Evolutionary conservation across 2,888 invertebrate species (phyloP).

Genomic region (Eustalomyia histrio): DNA sequence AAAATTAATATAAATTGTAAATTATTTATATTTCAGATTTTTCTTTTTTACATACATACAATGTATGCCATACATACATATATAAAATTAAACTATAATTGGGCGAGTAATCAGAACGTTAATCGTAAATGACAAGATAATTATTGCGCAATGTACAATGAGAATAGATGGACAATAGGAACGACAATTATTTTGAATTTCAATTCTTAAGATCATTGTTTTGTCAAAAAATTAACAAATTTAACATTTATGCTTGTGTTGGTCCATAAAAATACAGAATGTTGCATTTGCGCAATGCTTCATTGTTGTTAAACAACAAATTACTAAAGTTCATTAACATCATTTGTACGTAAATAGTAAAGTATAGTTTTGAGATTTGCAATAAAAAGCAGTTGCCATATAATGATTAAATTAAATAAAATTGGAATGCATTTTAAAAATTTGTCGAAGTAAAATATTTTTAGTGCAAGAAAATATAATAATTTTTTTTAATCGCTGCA

Average conservation of each 20-base stretch:
- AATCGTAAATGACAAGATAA: slow-evolving; percentile 47
- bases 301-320: not conserved
- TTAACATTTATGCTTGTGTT: slow-evolving; percentile 8
- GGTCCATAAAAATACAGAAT: slow-evolving; percentile 27
- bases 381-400: slow-evolving; percentile 17
- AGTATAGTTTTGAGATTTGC: not conserved
- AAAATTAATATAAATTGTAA: not conserved
- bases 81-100: not conserved
- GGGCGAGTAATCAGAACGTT: not conserved
- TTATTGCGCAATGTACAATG: slow-evolving; percentile 2
- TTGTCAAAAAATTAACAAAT: slow-evolving; percentile 20
- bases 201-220: slow-evolving; percentile 23
- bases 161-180: not conserved
- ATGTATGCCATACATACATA: not conserved
- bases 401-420: too few relatives aligned
- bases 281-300: slow-evolving; percentile 58
- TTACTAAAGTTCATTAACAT: slow-evolving; percentile 55
- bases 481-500: too few relatives aligned
- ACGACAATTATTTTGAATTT: not conserved
- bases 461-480: too few relatives aligned
- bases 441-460: too few relatives aligned
- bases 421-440: too few relatives aligned
- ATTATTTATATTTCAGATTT: not conserved
- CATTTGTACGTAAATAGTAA: slow-evolving; percentile 2
- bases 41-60: too few relatives aligned